phyloP scores from a whole-genome alignment of 1,140 invertebrate species.

The Papilio helenus region DNA sequence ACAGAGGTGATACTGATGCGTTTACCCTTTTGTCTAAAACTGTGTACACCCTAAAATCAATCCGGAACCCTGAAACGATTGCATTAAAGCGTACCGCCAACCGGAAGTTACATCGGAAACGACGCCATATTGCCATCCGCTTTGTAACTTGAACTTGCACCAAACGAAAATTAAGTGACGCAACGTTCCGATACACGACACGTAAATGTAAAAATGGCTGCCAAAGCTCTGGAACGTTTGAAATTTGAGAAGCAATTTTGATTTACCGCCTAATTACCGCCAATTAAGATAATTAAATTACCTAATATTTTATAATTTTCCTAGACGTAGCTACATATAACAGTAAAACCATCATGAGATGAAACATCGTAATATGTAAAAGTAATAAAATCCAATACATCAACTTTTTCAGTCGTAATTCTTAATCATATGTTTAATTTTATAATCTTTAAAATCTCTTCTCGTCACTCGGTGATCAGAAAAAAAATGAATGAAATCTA shows the following conservation, averaged over 20 bases:
- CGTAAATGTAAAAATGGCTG: slow-evolving; percentile 34
- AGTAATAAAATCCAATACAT: not conserved
- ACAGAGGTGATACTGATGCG: no score
- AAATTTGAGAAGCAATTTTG: slow-evolving; percentile 11
- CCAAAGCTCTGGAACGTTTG: slow-evolving; percentile 9
- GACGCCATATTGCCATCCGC: slow-evolving; percentile 37
- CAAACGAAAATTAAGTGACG: slow-evolving; percentile 32
- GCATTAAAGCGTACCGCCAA: slow-evolving; percentile 20
- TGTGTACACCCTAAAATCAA: not conserved
- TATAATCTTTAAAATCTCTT: no score
- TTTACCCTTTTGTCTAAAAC: not conserved
- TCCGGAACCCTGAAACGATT: not conserved
- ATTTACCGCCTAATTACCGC: slow-evolving; percentile 30
- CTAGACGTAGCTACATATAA: slow-evolving; percentile 4
- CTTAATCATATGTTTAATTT: not conserved
- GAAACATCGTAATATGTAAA: not conserved
- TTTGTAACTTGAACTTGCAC: slow-evolving; percentile 25
- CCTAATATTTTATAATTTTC: not conserved
- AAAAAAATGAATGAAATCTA: no score
- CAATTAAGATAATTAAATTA: slow-evolving; percentile 15
- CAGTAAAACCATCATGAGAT: not conserved
- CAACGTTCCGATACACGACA: slow-evolving; percentile 35
- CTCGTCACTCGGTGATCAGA: no score
- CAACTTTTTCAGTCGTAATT: not conserved
- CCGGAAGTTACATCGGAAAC: slow-evolving; percentile 28